Evolutionary conservation across 2,797 vertebrate species (phyloP).

Genomic region (Anisognathus igniventris): DNA sequence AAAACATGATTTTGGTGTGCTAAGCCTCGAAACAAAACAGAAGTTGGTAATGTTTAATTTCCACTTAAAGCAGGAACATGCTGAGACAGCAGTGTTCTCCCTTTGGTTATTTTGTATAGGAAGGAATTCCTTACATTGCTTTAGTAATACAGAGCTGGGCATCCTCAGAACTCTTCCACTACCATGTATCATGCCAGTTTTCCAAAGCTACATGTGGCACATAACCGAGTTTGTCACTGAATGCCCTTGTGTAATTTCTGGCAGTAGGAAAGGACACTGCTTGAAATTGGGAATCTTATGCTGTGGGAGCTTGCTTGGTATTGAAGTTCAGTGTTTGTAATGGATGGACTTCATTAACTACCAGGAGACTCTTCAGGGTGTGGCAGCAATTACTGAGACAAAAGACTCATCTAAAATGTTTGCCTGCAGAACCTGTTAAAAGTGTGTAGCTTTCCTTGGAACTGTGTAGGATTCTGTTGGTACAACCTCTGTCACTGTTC

Average conservation of each 20-base stretch:
- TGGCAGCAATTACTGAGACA: background rate
- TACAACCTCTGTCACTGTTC: background rate
- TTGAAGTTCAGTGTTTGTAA: background rate
- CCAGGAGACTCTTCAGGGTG: background rate
- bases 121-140: background rate
- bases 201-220: background rate
- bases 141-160: background rate
- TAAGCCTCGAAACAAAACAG: background rate
- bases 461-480: background rate
- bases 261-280: background rate
- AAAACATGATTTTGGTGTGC: background rate
- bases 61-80: background rate
- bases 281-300: background rate
- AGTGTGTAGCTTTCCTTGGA: background rate
- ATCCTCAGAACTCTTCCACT: background rate
- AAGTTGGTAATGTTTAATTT: background rate
- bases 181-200: background rate
- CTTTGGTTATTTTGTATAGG: background rate
- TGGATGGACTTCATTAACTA: background rate
- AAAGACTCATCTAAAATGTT: background rate
- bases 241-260: rapidly evolving
- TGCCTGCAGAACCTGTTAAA: background rate
- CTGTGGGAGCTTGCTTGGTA: background rate
- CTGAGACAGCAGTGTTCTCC: background rate
- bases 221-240: background rate